phyloP scores from a whole-genome alignment of 2,888 invertebrate genomes.

The Formica aserva region DNA sequence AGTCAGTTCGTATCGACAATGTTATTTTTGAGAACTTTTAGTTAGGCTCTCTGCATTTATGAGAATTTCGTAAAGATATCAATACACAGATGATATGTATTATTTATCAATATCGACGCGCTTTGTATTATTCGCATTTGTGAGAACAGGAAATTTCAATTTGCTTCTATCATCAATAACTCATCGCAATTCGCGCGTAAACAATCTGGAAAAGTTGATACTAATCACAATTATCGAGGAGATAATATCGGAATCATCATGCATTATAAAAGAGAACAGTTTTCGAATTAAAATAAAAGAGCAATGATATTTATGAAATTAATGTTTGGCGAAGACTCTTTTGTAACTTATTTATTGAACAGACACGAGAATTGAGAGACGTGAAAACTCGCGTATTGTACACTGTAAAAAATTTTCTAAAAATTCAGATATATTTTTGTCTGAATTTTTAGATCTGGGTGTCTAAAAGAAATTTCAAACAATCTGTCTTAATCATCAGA shows the following conservation, averaged over 20 bases:
- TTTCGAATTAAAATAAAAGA: neutral
- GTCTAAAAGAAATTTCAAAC: no score
- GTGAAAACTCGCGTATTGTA: neutral
- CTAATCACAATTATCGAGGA: neutral
- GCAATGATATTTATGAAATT: neutral
- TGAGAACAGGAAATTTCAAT: slow-evolving; percentile 20
- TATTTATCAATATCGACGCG: neutral
- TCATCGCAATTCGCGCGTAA: neutral
- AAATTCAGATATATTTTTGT: no score
- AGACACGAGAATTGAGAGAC: neutral
- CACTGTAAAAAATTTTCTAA: no score
- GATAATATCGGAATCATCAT: neutral
- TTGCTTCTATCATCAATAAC: neutral
- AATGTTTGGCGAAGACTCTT: neutral
- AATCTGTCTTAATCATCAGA: no score
- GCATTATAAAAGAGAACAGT: neutral
- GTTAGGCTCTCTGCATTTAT: neutral
- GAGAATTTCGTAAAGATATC: neutral
- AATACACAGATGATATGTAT: neutral
- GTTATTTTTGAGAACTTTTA: neutral
- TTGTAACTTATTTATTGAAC: neutral
- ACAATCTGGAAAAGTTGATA: neutral
- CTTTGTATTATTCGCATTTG: neutral
- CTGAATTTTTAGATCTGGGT: no score
- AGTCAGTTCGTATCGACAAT: neutral